Evolutionary conservation across 2,113 vertebrate species (phyloP).

Genomic region (Illadopsis cleaveri): DNA sequence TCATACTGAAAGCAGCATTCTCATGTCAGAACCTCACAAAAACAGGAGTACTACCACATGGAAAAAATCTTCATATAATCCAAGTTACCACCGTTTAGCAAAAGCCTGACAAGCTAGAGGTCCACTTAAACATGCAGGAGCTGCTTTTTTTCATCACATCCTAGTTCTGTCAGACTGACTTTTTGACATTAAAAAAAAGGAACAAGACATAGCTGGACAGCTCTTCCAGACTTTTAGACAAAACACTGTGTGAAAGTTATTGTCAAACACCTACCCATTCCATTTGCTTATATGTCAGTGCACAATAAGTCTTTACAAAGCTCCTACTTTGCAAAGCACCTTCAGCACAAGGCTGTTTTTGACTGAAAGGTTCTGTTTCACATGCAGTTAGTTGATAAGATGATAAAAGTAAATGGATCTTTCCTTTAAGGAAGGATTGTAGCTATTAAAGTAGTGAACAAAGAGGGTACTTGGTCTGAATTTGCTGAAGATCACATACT

Average conservation of each 20-base stretch:
- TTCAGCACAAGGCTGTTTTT: not conserved
- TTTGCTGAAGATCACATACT: not conserved
- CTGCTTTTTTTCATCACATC: not conserved
- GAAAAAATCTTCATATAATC: not conserved
- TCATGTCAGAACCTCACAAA: not conserved
- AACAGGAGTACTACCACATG: not conserved
- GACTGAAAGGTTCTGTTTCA: not conserved
- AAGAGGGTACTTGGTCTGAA: not conserved
- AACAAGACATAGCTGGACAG: not conserved
- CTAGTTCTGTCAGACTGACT: not conserved
- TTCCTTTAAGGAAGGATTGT: not conserved
- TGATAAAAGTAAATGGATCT: not conserved
- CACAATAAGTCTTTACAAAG: not conserved
- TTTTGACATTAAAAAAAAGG: not conserved
- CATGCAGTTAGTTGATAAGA: not conserved
- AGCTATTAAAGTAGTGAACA: not conserved
- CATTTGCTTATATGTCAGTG: not conserved
- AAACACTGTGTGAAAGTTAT: not conserved
- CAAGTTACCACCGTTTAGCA: not conserved
- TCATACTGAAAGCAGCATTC: not conserved
- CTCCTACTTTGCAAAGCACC: not conserved
- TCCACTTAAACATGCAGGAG: not conserved
- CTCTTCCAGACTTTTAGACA: not conserved
- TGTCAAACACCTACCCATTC: constrained; percentile 12
- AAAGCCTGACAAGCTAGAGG: not conserved